Evolutionary conservation across 64 coral and sea anemone genomes (phyloP), one percentile per base, ranked within the genome.

Genomic region (Exaiptasia diaphana): DNA sequence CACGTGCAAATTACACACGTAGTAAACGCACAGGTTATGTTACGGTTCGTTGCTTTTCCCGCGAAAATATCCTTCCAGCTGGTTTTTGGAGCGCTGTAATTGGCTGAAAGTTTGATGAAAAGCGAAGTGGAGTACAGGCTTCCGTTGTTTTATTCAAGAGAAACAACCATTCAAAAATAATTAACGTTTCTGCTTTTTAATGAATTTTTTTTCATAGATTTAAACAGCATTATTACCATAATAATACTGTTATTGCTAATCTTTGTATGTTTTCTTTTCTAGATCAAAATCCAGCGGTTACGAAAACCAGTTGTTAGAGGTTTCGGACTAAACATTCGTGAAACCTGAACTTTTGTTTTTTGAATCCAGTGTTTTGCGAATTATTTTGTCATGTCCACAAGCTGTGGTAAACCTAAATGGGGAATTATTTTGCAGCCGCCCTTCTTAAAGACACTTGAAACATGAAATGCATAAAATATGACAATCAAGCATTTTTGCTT

Each of bases 51-150:
- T 86, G 69, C 87, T 88, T 87, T 93, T 93, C 90, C 90, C 90
- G 90, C 90, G 90, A 70, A 93, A 93, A 93, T 57, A 86, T 77
- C 71, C 74, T 30, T 81, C 77, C 90, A 93, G 90, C 84, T 93
- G 90, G 79, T 69, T 29, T 20, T 62, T 25, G 30, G 21, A 40
- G 41, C 76, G 67, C 50, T 73, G 34, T 93, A 71, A 93, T 93
- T 93, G 90, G 90, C 81, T 91, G 23, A 34, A n/a, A 14, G 3
- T 26, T 20, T 2, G 56, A 60, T 35, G 72, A 85, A 71, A 75
- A 42, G 7, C 40, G 50, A 23, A 86, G 57, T 86, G 74, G 4
- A 20, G 31, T 21, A 36, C 12, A 46, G 64, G n/a, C n/a, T 29
- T 29, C 43, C 43, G 43, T 46, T 46, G 43, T 46, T 46, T 46